Evolutionary conservation across 35 echinoderm and acorn worm genomes (phyloP).

Genomic region (Ophioderma brevispina): DNA sequence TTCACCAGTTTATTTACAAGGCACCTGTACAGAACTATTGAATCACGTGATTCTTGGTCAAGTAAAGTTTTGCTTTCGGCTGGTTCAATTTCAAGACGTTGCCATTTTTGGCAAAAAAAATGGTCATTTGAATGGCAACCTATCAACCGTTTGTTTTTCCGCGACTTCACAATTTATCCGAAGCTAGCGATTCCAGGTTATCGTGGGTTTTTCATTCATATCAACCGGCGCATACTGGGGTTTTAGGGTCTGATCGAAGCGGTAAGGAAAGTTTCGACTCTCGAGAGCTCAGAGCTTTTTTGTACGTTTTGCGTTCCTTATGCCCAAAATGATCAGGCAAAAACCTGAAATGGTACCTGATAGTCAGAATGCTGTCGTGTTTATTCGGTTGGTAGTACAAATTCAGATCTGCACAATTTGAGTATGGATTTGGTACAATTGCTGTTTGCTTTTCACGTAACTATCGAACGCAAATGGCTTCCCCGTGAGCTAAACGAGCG

Average conservation of each 20-base stretch:
- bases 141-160: not conserved
- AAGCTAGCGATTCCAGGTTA: slow-evolving; percentile 21
- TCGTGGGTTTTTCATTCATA: too few relatives aligned
- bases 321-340: not conserved
- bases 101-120: slow-evolving; percentile 1
- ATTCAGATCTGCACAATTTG: not conserved
- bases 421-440: slow-evolving; percentile 21
- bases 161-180: slow-evolving; percentile 12
- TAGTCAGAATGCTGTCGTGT: slow-evolving; percentile 16
- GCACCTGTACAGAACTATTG: slow-evolving; percentile 10
- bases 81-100: not conserved
- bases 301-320: too few relatives aligned
- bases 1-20: slow-evolving; percentile 23
- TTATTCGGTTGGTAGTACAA: not conserved
- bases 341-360: slow-evolving; percentile 1
- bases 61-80: not conserved
- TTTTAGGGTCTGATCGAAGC: too few relatives aligned
- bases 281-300: too few relatives aligned
- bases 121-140: not conserved
- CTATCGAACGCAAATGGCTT: slow-evolving; percentile 19
- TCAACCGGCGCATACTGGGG: too few relatives aligned
- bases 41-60: slow-evolving; percentile 31
- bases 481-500: slow-evolving; percentile 1
- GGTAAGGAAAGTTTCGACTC: too few relatives aligned
- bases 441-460: not conserved